phyloP scores from a whole-genome alignment of 1,140 invertebrate genomes.

The Tachypleus tridentatus region DNA sequence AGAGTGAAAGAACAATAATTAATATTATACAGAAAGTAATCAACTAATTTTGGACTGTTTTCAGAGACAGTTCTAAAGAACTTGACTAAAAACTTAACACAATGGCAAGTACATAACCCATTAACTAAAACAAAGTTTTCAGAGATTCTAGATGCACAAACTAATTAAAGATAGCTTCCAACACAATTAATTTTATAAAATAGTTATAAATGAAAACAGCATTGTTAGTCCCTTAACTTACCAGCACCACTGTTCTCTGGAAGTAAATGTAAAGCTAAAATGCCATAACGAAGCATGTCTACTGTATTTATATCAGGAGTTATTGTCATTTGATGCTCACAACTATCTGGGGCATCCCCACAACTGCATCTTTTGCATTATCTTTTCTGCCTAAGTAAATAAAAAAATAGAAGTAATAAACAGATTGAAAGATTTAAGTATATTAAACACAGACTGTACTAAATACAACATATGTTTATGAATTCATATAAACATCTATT shows the following conservation, averaged over 20 bases:
- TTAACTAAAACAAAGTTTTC: conserved; percentile 6
- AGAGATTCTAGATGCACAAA: not conserved
- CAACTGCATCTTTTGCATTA: not conserved
- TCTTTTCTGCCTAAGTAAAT: not conserved
- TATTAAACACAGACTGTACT: no score
- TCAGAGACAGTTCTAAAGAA: no score
- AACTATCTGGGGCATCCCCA: not conserved
- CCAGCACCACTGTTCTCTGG: conserved; percentile 65
- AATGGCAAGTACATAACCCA: not conserved
- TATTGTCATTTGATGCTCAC: not conserved
- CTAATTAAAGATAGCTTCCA: conserved; percentile 3
- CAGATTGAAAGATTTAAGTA: no score
- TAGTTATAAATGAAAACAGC: no score
- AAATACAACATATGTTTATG: no score
- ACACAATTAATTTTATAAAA: not conserved
- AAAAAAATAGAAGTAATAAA: not conserved
- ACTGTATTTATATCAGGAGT: conserved; percentile 63
- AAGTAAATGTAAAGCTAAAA: conserved; percentile 59
- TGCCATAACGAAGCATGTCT: conserved; percentile 65
- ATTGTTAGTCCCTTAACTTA: conserved; percentile 33
- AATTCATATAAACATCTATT: no score
- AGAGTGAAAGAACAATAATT: no score
- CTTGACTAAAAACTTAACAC: no score
- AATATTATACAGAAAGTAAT: no score
- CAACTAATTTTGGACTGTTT: no score